Evolutionary conservation across 2,113 vertebrate genomes (phyloP).

Genomic region (Chlamydotis undulata): DNA sequence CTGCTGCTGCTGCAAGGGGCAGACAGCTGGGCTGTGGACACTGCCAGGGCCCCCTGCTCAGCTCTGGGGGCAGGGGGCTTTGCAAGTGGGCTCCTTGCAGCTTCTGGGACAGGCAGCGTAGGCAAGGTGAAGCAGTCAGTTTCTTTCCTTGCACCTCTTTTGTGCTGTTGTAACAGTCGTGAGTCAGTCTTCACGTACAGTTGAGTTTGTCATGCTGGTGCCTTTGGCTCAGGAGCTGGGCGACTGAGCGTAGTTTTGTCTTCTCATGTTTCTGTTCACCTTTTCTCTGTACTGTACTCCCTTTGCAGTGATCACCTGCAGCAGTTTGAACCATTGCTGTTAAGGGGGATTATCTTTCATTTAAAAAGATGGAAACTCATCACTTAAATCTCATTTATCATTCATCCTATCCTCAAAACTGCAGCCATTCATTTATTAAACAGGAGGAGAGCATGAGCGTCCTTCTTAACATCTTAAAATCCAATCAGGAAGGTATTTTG

Average conservation of each 20-base stretch:
- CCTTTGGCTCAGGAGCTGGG: neutral
- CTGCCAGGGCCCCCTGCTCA: no score
- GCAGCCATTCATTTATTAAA: neutral
- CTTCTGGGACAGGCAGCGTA: neutral
- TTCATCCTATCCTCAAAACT: neutral
- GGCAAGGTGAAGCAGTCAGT: neutral
- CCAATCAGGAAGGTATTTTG: neutral
- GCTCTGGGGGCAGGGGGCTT: neutral
- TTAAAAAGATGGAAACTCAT: neutral
- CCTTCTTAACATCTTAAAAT: neutral
- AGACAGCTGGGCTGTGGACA: neutral
- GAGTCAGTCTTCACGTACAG: neutral
- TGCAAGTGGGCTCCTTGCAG: neutral
- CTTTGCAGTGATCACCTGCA: neutral
- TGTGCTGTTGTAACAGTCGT: neutral
- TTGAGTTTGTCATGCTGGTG: neutral
- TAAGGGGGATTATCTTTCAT: neutral
- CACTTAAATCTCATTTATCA: neutral
- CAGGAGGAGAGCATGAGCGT: fast-evolving
- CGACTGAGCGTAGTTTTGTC: neutral
- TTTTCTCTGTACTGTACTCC: neutral
- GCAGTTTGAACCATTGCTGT: neutral
- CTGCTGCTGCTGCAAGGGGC: neutral
- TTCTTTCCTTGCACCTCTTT: neutral
- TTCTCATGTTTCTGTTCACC: neutral